Percentiles rank a stretch among this genome's conserved stretches.
Conservation (phyloP, 2,113 vertebrate species). For the Leptobrachium ailaonicum region DNA sequence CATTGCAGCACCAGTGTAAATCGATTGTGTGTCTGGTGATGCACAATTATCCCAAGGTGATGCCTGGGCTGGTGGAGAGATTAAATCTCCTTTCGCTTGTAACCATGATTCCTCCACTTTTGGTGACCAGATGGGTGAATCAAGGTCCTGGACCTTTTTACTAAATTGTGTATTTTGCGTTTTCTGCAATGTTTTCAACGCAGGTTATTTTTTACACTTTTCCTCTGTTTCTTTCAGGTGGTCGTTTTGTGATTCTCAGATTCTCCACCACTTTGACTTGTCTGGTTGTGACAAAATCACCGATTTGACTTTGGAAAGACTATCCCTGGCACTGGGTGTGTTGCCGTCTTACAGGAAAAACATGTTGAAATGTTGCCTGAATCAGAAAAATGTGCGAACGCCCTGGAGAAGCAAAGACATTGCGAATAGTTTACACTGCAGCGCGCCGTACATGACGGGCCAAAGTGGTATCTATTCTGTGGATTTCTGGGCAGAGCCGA, state of each 20-base stretch:
- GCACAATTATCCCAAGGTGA: no score
- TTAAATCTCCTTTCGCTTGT: no score
- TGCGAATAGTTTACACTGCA: constrained; percentile 46
- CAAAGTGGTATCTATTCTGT: constrained; percentile 56
- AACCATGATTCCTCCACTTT: no score
- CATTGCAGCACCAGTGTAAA: no score
- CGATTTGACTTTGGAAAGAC: constrained; percentile 81
- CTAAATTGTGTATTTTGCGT: no score
- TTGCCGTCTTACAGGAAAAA: constrained; percentile 61
- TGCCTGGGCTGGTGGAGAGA: no score
- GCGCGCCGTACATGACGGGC: constrained; percentile 57
- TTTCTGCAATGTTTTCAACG: no score
- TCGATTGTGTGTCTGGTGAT: no score
- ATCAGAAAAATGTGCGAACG: constrained; percentile 54
- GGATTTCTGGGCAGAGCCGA: constrained; percentile 64
- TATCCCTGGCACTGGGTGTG: constrained; percentile 85
- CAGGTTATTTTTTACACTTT: no score
- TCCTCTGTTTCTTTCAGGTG: constrained; percentile 68
- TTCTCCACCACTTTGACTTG: constrained; percentile 86
- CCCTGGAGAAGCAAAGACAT: constrained; percentile 66
- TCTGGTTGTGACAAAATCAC: constrained; percentile 95
- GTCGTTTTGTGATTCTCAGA: constrained; percentile 80
- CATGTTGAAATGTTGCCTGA: constrained; percentile 64
- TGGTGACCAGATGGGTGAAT: no score
- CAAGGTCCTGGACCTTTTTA: no score